Evolutionary conservation across 2,888 invertebrate genomes (phyloP).

Genomic region (Cylindroiulus punctatus): DNA sequence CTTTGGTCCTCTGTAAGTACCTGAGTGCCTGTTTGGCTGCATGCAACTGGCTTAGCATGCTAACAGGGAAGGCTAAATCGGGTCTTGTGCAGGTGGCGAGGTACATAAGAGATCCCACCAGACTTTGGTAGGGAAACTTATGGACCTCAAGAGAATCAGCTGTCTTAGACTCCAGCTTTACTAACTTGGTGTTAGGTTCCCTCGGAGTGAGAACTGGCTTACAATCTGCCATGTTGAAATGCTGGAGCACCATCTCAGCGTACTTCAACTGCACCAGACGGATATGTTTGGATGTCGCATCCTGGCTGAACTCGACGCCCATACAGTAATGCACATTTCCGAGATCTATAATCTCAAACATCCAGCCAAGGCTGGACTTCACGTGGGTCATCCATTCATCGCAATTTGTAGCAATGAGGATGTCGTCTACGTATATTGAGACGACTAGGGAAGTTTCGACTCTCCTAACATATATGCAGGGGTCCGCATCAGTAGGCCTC

Average conservation of each 20-base stretch:
- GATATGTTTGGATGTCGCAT: not conserved
- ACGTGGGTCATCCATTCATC: not conserved
- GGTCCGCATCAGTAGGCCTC: not conserved
- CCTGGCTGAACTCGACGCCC: not conserved
- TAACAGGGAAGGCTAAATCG: not conserved
- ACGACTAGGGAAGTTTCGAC: not conserved
- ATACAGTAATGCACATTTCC: not conserved
- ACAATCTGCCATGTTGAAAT: not conserved
- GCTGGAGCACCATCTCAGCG: not conserved
- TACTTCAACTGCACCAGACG: not conserved
- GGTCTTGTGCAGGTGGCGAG: not conserved
- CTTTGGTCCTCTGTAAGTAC: not conserved
- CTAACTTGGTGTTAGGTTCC: not conserved
- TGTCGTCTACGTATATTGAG: slow-evolving; percentile 10
- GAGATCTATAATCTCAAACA: slow-evolving; percentile 31
- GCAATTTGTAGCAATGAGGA: not conserved
- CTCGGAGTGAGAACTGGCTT: not conserved
- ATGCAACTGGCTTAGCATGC: slow-evolving; percentile 8
- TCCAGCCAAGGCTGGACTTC: not conserved
- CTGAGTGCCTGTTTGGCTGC: not conserved
- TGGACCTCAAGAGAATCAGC: not conserved
- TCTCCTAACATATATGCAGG: not conserved
- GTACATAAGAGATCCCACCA: slow-evolving; percentile 21
- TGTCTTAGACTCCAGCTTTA: not conserved
- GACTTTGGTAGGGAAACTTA: not conserved